Evolutionary conservation across 2,797 vertebrate genomes (phyloP).

Genomic region (Nasua narica): DNA sequence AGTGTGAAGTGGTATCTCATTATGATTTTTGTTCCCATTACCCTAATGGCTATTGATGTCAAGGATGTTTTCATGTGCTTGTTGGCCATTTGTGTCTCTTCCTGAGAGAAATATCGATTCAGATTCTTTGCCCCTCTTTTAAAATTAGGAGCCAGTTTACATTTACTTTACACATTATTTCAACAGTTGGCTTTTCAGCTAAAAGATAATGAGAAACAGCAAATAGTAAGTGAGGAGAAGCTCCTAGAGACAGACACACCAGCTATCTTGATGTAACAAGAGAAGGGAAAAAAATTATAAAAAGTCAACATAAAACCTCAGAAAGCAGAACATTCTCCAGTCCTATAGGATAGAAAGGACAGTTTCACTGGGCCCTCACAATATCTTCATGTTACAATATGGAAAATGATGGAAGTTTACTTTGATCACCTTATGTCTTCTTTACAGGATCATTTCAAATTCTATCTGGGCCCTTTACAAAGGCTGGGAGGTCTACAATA

Average conservation of each 20-base stretch:
- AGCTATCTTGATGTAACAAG: not conserved
- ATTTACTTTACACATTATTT: constrained; percentile 13
- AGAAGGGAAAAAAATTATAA: not conserved
- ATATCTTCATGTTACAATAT: not conserved
- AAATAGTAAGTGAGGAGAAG: not conserved
- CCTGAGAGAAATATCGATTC: not conserved
- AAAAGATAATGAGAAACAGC: not conserved
- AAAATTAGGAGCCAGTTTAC: not conserved
- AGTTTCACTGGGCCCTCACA: not conserved
- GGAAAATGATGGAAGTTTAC: not conserved
- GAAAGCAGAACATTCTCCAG: not conserved
- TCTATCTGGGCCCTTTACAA: constrained; percentile 25
- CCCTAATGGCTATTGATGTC: not conserved
- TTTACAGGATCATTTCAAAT: constrained; percentile 13
- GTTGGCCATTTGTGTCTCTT: not conserved
- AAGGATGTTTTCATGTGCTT: not conserved
- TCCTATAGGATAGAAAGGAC: not conserved
- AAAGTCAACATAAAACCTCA: not conserved
- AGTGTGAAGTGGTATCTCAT: not conserved
- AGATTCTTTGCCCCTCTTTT: not conserved
- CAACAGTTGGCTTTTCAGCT: constrained; percentile 11
- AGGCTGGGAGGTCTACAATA: not conserved
- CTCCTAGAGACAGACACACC: not conserved
- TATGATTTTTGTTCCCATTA: not conserved
- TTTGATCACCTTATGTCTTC: not conserved